Conservation (phyloP, 2,888 invertebrate genomes). For the Liodrosophila aerea region DNA sequence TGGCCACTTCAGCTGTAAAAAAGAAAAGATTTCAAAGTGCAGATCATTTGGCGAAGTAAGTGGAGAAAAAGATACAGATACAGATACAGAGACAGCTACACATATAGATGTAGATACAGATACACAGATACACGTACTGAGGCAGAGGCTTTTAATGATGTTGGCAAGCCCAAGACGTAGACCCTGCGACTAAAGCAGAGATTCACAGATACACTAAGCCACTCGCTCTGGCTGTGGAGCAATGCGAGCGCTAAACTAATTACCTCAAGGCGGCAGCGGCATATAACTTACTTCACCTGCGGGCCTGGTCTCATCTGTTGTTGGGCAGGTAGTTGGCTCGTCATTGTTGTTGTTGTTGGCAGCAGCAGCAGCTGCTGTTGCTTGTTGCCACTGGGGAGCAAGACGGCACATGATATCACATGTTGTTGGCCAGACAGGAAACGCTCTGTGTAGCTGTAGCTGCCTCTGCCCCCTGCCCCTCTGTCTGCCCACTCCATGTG, state of each 20-base stretch:
- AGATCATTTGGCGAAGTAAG: slow-evolving; percentile 15
- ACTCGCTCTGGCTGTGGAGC: slow-evolving; percentile 12
- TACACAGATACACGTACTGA: too few relatives aligned
- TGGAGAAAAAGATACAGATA: slow-evolving; percentile 18
- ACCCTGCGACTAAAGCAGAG: neutral
- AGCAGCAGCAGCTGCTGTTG: slow-evolving; percentile 31
- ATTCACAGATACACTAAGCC: neutral
- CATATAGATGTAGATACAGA: neutral
- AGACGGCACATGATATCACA: slow-evolving; percentile 60
- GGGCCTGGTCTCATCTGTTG: slow-evolving; percentile 43
- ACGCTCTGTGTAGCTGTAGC: slow-evolving; percentile 59
- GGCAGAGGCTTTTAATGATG: slow-evolving; percentile 49
- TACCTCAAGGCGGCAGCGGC: slow-evolving; percentile 54
- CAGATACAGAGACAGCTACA: slow-evolving; percentile 16
- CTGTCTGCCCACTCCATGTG: neutral
- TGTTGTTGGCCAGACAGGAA: slow-evolving; percentile 66
- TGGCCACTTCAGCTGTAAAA: slow-evolving; percentile 31
- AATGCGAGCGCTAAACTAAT: slow-evolving; percentile 66
- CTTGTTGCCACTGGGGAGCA: slow-evolving; percentile 3
- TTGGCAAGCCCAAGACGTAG: slow-evolving; percentile 40
- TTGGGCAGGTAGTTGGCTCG: slow-evolving; percentile 57
- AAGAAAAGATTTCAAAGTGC: slow-evolving; percentile 11
- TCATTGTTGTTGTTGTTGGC: slow-evolving; percentile 16
- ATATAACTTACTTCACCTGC: slow-evolving; percentile 75
- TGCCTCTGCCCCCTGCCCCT: slow-evolving; percentile 6